These are phyloP conservation scores for Panulirus ornatus DNA, from an alignment of 1,140 invertebrate genomes.

Conservation along the genomic window DNA sequence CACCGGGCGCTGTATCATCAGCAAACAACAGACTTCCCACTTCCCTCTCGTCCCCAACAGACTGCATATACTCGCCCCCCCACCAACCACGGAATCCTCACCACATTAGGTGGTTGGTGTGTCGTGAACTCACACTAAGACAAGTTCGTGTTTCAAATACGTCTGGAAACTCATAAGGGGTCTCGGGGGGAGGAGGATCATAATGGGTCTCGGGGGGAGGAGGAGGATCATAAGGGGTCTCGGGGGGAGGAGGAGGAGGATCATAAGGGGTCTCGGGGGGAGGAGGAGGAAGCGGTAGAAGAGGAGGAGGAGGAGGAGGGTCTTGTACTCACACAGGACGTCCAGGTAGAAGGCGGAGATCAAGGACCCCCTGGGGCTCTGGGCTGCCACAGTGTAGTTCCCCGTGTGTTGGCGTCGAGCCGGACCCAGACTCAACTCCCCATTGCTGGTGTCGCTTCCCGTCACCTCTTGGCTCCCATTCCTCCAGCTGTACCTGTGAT, in stretches of 20 bases:
- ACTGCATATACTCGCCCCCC: no score
- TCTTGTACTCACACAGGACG: slow-evolving; percentile 11
- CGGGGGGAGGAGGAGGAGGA: background rate
- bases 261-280: background rate
- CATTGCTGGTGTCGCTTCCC: background rate
- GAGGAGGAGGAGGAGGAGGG: background rate
- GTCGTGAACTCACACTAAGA: no score
- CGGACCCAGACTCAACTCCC: background rate
- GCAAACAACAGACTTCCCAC: no score
- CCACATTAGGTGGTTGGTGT: no score
- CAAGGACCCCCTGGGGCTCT: slow-evolving; percentile 15
- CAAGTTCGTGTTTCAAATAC: background rate
- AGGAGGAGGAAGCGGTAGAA: background rate
- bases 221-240: background rate
- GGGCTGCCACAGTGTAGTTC: slow-evolving; percentile 52
- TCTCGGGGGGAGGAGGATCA: background rate
- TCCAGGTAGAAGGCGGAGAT: slow-evolving; percentile 20
- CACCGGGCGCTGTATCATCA: no score
- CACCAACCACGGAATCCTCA: no score
- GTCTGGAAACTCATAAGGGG: background rate
- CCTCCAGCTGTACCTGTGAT: slow-evolving; percentile 16
- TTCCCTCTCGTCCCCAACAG: no score
- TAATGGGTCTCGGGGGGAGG: background rate
- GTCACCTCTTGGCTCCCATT: background rate
- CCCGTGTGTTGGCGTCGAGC: background rate